Evolutionary conservation across 2,113 vertebrate genomes (phyloP).

Genomic region (Speoplatyrhinus poulsoni): DNA sequence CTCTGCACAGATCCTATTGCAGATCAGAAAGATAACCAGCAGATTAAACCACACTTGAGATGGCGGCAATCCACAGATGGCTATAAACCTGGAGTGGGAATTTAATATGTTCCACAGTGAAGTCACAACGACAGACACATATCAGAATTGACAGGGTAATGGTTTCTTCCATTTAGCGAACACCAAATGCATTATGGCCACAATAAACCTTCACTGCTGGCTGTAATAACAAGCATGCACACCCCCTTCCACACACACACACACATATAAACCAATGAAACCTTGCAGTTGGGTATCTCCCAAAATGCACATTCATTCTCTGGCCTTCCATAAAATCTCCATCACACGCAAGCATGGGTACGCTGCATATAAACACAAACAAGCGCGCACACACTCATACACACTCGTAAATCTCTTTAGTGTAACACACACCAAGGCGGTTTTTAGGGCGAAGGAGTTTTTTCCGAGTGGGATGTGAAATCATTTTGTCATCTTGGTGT

Average conservation of each 20-base stretch:
- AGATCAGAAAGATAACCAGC: constrained; percentile 29
- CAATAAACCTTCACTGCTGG: constrained; percentile 26
- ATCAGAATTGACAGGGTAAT: constrained; percentile 46
- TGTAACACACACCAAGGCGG: neutral
- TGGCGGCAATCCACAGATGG: constrained; percentile 37
- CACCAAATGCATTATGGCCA: constrained; percentile 47
- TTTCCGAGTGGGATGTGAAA: constrained; percentile 2
- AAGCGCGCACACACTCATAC: neutral
- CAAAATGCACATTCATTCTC: constrained; percentile 19
- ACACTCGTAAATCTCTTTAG: neutral
- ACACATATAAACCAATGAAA: constrained; percentile 11
- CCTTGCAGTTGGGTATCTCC: constrained; percentile 1
- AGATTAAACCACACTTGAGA: constrained; percentile 22
- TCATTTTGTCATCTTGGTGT: constrained; percentile 4
- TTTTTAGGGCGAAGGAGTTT: neutral
- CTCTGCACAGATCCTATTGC: constrained; percentile 37
- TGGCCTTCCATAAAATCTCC: constrained; percentile 26
- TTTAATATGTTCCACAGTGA: constrained; percentile 38
- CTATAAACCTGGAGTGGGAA: constrained; percentile 48
- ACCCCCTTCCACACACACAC: neutral
- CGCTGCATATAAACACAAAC: neutral
- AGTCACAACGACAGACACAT: constrained; percentile 21
- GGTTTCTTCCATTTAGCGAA: constrained; percentile 40
- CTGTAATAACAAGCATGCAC: constrained; percentile 22
- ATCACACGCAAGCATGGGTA: constrained; percentile 12